Conservation (phyloP, 2,888 invertebrate species). For the Heliothis peltigera region DNA sequence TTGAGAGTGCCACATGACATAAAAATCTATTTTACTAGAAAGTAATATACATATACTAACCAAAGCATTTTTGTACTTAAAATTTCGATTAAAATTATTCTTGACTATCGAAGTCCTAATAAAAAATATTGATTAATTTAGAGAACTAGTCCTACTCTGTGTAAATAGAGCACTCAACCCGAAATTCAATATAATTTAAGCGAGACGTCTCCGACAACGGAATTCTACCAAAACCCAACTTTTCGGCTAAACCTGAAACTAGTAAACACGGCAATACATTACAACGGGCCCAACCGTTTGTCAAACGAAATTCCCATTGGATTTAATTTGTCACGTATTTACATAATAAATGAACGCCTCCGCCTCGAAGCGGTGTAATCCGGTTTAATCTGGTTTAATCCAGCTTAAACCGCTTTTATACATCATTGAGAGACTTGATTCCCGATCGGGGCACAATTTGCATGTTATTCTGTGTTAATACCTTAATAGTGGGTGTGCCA, state of each 20-base stretch:
- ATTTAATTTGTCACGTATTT: slow-evolving; percentile 90
- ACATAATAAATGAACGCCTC: slow-evolving; percentile 89
- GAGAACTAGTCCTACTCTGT: not conserved
- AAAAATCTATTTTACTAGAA: too few relatives aligned
- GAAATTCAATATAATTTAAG: slow-evolving; percentile 26
- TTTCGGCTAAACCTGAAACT: slow-evolving; percentile 63
- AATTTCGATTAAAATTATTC: too few relatives aligned
- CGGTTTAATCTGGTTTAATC: slow-evolving; percentile 82
- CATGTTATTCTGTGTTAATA: slow-evolving; percentile 85
- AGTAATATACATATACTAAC: too few relatives aligned
- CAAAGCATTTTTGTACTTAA: too few relatives aligned
- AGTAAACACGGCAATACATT: slow-evolving; percentile 71
- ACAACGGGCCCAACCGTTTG: slow-evolving; percentile 81
- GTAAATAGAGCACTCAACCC: not conserved
- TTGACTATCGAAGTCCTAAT: too few relatives aligned
- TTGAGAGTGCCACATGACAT: too few relatives aligned
- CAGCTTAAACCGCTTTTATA: slow-evolving; percentile 81
- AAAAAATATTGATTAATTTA: too few relatives aligned
- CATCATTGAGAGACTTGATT: slow-evolving; percentile 72
- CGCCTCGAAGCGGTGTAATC: slow-evolving; percentile 88
- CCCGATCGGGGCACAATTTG: slow-evolving; percentile 87
- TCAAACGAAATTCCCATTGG: slow-evolving; percentile 88
- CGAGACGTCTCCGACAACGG: slow-evolving; percentile 7
- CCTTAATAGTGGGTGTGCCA: slow-evolving; percentile 80
- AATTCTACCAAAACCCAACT: slow-evolving; percentile 44